phyloP scores from a whole-genome alignment of 2,113 vertebrate genomes.

The Todiramphus saurophagus region DNA sequence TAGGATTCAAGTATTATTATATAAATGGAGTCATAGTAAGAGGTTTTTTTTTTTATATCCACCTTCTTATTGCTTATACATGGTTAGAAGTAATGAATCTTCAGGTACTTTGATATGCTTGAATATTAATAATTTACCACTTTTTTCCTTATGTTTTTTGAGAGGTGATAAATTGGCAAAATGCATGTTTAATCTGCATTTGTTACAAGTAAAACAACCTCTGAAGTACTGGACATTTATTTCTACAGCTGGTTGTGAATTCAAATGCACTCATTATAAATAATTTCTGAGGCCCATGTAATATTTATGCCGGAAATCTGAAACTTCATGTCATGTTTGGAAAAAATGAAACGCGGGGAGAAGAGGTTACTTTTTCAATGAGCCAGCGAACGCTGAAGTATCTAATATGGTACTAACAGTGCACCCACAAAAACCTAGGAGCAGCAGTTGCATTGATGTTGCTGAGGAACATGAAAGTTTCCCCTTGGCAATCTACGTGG shows the following conservation, averaged over 20 bases:
- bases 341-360: neutral
- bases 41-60: neutral
- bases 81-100: neutral
- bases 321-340: neutral
- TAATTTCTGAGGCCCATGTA: constrained; percentile 31
- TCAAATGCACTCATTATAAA: constrained; percentile 20
- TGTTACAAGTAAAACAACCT: constrained; percentile 14
- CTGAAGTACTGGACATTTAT: constrained; percentile 33
- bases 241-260: constrained; percentile 29
- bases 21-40: neutral
- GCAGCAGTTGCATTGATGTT: neutral
- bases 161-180: neutral
- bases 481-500: neutral
- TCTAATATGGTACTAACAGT: rapidly evolving
- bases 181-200: constrained; percentile 26
- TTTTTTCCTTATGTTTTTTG: neutral
- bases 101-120: neutral
- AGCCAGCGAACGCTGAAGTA: neutral
- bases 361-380: neutral
- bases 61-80: neutral
- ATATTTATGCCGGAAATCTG: constrained; percentile 49
- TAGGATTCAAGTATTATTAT: neutral
- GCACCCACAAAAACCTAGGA: neutral
- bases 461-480: neutral
- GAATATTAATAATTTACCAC: neutral